phyloP scores from a whole-genome alignment of 1,140 invertebrate species.

The Pectinophora gossypiella region DNA sequence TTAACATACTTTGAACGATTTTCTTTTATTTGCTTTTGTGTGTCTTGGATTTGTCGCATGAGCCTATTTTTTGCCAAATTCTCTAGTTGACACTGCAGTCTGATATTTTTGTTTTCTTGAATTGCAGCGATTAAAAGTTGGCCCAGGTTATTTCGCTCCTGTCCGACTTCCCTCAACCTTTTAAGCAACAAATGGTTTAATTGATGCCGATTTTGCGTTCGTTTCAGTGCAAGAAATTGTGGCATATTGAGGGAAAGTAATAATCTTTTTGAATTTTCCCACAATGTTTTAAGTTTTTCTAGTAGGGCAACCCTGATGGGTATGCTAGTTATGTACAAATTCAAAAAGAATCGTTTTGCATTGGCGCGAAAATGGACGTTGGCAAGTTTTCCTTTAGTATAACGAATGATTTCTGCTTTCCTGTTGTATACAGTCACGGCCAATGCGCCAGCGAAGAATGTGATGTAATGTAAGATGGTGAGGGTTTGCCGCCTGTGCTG shows the following conservation, averaged over 20 bases:
- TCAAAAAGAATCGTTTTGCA: background rate
- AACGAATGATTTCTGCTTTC: conserved; percentile 29
- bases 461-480: conserved; percentile 31
- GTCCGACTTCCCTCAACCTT: conserved; percentile 43
- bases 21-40: conserved; percentile 46
- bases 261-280: background rate
- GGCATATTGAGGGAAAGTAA: too few relatives aligned
- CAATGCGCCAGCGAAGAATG: conserved; percentile 38
- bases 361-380: conserved; percentile 8
- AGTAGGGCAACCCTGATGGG: conserved; percentile 9
- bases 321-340: conserved; percentile 19
- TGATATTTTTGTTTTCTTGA: conserved; percentile 54
- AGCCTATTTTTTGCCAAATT: conserved; percentile 44
- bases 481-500: background rate
- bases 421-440: conserved; percentile 36
- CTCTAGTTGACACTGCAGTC: conserved; percentile 41
- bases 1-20: conserved; percentile 38
- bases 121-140: conserved; percentile 39
- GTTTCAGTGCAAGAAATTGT: too few relatives aligned
- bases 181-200: conserved; percentile 27
- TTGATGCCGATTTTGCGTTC: background rate
- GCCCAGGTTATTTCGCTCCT: conserved; percentile 45
- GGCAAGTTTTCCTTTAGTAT: conserved; percentile 15
- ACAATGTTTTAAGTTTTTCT: conserved; percentile 3
- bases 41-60: conserved; percentile 33